These are phyloP conservation scores for Acromyrmex charruanus DNA, from an alignment of 1,140 invertebrate genomes.

Conservation along the genomic window DNA sequence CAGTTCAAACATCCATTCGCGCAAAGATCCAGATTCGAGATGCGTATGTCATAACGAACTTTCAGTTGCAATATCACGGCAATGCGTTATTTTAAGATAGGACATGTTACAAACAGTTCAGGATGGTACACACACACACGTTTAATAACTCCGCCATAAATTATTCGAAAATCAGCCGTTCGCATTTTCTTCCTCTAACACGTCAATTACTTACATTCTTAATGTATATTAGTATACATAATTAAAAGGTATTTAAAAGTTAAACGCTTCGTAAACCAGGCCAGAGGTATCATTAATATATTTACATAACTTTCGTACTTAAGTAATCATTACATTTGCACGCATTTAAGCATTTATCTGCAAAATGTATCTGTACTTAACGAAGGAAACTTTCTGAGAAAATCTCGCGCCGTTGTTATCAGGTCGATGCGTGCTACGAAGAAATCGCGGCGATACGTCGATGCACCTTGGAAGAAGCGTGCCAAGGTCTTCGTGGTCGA, in stretches of 20 bases:
- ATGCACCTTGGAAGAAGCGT: conserved; percentile 62
- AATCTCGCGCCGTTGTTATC: conserved; percentile 43
- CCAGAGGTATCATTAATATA: not conserved
- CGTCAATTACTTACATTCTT: not conserved
- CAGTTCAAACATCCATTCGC: not conserved
- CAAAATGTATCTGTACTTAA: not conserved
- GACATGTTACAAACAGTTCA: too few relatives aligned
- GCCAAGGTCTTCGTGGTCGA: conserved; percentile 62
- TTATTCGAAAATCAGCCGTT: not conserved
- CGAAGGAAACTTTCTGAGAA: not conserved
- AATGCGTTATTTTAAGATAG: conserved; percentile 2
- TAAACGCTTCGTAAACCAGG: not conserved
- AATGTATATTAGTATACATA: not conserved
- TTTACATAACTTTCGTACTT: conserved; percentile 3
- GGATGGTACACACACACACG: too few relatives aligned
- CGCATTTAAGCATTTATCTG: not conserved
- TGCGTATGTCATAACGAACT: conserved; percentile 18
- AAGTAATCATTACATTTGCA: not conserved
- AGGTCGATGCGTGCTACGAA: conserved; percentile 39
- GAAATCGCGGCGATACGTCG: conserved; percentile 47
- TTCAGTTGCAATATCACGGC: conserved; percentile 5
- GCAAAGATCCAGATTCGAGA: conserved; percentile 24
- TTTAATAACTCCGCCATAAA: not conserved
- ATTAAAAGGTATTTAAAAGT: not conserved
- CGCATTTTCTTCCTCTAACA: not conserved